These are phyloP conservation scores for Belgica antarctica DNA, from an alignment of 2,888 invertebrate genomes.

Conservation along the genomic window DNA sequence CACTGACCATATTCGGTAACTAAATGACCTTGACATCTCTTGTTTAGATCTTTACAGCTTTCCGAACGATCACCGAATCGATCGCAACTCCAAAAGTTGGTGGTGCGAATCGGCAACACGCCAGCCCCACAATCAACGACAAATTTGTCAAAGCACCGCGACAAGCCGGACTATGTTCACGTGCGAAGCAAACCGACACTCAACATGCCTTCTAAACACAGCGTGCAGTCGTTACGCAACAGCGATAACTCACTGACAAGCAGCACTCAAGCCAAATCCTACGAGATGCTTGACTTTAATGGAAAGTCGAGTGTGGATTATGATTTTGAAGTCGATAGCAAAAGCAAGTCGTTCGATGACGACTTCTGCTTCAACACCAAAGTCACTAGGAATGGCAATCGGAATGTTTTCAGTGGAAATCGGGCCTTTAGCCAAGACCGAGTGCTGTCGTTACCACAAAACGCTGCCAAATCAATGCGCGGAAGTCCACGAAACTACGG, in stretches of 20 bases:
- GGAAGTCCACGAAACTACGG: slow-evolving; percentile 54
- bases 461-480: slow-evolving; percentile 47
- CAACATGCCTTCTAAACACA: slow-evolving; percentile 30
- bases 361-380: slow-evolving; percentile 36
- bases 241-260: slow-evolving; percentile 36
- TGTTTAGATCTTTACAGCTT: slow-evolving; percentile 61
- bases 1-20: neutral
- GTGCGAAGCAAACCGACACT: slow-evolving; percentile 32
- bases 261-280: slow-evolving; percentile 35
- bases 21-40: neutral
- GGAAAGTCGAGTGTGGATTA: slow-evolving; percentile 33
- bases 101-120: slow-evolving; percentile 52
- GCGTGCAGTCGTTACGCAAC: slow-evolving; percentile 30
- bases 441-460: slow-evolving; percentile 26
- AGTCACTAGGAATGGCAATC: slow-evolving; percentile 29
- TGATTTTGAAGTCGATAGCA: slow-evolving; percentile 38
- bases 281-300: slow-evolving; percentile 37
- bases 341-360: slow-evolving; percentile 44
- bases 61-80: slow-evolving; percentile 61
- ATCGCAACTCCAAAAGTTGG: slow-evolving; percentile 50
- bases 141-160: slow-evolving; percentile 39
- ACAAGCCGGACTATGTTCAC: slow-evolving; percentile 31
- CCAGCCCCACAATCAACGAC: slow-evolving; percentile 49
- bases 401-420: slow-evolving; percentile 39
- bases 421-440: slow-evolving; percentile 42